Conservation (phyloP, 1,140 invertebrate species). For the Drosophila teissieri region DNA sequence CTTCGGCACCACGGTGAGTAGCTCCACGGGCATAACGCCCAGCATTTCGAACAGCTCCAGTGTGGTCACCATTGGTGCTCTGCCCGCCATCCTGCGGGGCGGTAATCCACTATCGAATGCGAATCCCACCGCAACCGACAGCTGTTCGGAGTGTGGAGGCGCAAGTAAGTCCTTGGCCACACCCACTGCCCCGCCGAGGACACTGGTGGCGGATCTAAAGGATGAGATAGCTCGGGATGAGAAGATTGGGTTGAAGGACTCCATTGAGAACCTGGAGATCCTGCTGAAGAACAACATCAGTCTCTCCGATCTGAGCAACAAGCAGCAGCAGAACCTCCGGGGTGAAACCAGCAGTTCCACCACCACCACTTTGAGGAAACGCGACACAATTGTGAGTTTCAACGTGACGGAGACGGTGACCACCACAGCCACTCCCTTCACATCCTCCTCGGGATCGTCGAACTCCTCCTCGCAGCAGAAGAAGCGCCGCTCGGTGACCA, state of each 20-base stretch:
- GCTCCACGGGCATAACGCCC: slow-evolving; percentile 74
- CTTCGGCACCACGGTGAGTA: slow-evolving; percentile 73
- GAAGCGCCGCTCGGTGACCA: slow-evolving; percentile 28
- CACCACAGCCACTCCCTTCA: slow-evolving; percentile 43
- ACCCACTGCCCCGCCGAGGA: slow-evolving; percentile 56
- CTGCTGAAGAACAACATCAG: slow-evolving; percentile 84
- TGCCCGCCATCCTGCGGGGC: slow-evolving; percentile 51
- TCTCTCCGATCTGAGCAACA: slow-evolving; percentile 80
- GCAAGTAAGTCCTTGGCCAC: slow-evolving; percentile 38
- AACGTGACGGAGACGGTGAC: slow-evolving; percentile 69
- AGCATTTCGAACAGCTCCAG: slow-evolving; percentile 81
- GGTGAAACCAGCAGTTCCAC: slow-evolving; percentile 46
- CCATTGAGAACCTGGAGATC: slow-evolving; percentile 83
- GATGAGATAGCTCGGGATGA: slow-evolving; percentile 72
- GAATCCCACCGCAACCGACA: slow-evolving; percentile 48
- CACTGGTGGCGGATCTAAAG: slow-evolving; percentile 64
- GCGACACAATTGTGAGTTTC: slow-evolving; percentile 70
- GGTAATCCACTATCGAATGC: slow-evolving; percentile 41
- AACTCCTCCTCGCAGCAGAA: slow-evolving; percentile 18
- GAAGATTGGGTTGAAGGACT: slow-evolving; percentile 73
- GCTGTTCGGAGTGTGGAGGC: slow-evolving; percentile 42
- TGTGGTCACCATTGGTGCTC: slow-evolving; percentile 72
- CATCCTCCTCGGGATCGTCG: slow-evolving; percentile 21
- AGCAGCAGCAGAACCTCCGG: slow-evolving; percentile 79
- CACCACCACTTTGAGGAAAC: slow-evolving; percentile 51